phyloP scores from a whole-genome alignment of 2,888 invertebrate genomes.

The Dusona sp. region DNA sequence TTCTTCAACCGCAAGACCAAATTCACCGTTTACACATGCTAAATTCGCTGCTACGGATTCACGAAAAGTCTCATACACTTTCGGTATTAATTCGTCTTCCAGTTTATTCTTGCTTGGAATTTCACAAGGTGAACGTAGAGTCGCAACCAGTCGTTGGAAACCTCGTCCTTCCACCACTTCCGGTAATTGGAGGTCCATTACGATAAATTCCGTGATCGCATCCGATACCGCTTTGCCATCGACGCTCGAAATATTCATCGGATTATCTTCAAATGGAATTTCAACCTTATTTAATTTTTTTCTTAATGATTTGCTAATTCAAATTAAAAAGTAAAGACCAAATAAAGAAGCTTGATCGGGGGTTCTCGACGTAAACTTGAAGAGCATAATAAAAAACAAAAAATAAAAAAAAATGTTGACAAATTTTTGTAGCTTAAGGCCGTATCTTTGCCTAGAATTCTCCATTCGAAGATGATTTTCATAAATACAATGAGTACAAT shows the following conservation, averaged over 20 bases:
- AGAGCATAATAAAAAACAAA: background rate
- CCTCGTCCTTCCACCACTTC: slow-evolving; percentile 85
- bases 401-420: too few relatives aligned
- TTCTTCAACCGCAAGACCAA: slow-evolving; percentile 84
- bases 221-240: slow-evolving; percentile 84
- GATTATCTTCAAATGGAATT: slow-evolving; percentile 79
- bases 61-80: slow-evolving; percentile 83
- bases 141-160: slow-evolving; percentile 85
- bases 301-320: slow-evolving; percentile 50
- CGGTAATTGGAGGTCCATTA: slow-evolving; percentile 85
- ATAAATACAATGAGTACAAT: too few relatives aligned
- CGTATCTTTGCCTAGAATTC: too few relatives aligned
- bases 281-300: slow-evolving; percentile 78
- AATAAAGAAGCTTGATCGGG: background rate
- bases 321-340: too few relatives aligned
- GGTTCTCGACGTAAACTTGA: too few relatives aligned
- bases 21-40: slow-evolving; percentile 78
- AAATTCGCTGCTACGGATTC: slow-evolving; percentile 81
- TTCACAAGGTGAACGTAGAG: slow-evolving; percentile 84
- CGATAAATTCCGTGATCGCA: slow-evolving; percentile 85
- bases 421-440: too few relatives aligned
- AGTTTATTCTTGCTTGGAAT: slow-evolving; percentile 85
- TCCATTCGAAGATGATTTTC: too few relatives aligned
- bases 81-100: slow-evolving; percentile 85
- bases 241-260: slow-evolving; percentile 74